Percentiles rank a stretch among this genome's conserved stretches.
Evolutionary conservation across 2,888 invertebrate species (phyloP).

Genomic region (Tenthredo notha): DNA sequence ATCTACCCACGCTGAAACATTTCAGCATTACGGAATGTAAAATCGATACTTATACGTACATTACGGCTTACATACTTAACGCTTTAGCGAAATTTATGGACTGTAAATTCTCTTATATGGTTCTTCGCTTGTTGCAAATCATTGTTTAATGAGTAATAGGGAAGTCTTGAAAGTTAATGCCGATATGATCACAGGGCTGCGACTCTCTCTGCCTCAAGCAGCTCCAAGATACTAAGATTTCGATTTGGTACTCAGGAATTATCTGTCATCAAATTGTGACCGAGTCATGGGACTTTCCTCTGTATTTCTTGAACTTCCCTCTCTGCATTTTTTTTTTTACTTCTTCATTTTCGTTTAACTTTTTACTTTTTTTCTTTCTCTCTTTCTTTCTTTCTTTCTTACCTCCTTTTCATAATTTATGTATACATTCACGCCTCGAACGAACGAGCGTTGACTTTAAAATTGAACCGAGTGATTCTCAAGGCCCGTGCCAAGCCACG

Average conservation of each 20-base stretch:
- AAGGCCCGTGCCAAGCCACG: constrained; percentile 48
- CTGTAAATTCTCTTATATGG: not conserved
- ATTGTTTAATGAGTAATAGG: constrained; percentile 16
- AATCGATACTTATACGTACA: not conserved
- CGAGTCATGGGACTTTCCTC: constrained; percentile 29
- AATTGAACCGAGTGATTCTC: constrained; percentile 23
- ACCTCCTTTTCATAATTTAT: not conserved
- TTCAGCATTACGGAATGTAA: not conserved
- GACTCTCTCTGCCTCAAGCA: constrained; percentile 37
- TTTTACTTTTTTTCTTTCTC: not conserved
- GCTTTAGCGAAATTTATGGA: not conserved
- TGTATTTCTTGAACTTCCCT: not conserved
- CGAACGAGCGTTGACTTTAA: constrained; percentile 28
- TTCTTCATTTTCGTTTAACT: not conserved
- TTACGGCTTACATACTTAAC: not conserved
- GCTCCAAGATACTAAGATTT: not conserved
- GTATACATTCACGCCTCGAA: not conserved
- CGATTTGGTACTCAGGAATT: constrained; percentile 14
- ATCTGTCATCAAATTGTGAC: constrained; percentile 35
- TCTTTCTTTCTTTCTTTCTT: not conserved
- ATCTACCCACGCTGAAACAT: not conserved
- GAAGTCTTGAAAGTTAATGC: not conserved
- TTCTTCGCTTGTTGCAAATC: not conserved
- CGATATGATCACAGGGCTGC: constrained; percentile 11
- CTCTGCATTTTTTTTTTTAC: not conserved